phyloP scores from a whole-genome alignment of 2,113 vertebrate genomes.

The Stegastes partitus region DNA sequence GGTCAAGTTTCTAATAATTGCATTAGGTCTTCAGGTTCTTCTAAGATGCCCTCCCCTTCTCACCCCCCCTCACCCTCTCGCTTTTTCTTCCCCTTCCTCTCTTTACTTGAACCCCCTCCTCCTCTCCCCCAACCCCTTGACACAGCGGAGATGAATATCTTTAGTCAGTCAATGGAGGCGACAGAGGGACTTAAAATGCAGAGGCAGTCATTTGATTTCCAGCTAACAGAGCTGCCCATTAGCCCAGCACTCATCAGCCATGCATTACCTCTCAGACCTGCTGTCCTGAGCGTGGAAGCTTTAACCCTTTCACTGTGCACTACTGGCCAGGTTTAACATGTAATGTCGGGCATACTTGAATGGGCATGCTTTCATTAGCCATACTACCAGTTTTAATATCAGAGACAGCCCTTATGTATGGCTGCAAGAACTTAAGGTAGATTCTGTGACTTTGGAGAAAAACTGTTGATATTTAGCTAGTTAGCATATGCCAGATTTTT shows the following conservation, averaged over 20 bases:
- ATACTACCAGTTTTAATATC: not conserved
- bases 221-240: constrained; percentile 84
- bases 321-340: constrained; percentile 16
- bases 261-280: constrained; percentile 77
- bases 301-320: constrained; percentile 66
- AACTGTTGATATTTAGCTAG: no score
- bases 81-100: constrained; percentile 49
- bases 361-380: not conserved
- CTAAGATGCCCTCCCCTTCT: constrained; percentile 39
- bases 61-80: constrained; percentile 23
- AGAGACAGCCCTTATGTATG: no score
- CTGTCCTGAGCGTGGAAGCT: constrained; percentile 54
- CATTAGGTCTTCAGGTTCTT: constrained; percentile 75
- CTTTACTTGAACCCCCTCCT: constrained; percentile 41
- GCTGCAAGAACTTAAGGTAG: no score
- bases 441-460: no score
- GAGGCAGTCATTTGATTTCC: constrained; percentile 82
- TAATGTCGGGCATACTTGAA: constrained; percentile 6
- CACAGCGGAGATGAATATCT: constrained; percentile 80
- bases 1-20: constrained; percentile 84
- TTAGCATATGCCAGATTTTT: no score
- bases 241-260: constrained; percentile 84
- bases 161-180: constrained; percentile 79
- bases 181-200: constrained; percentile 79
- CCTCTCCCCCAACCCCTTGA: constrained; percentile 49